Conservation (phyloP, 2,797 vertebrate species). For the Myoxocephalus aenaeus region DNA sequence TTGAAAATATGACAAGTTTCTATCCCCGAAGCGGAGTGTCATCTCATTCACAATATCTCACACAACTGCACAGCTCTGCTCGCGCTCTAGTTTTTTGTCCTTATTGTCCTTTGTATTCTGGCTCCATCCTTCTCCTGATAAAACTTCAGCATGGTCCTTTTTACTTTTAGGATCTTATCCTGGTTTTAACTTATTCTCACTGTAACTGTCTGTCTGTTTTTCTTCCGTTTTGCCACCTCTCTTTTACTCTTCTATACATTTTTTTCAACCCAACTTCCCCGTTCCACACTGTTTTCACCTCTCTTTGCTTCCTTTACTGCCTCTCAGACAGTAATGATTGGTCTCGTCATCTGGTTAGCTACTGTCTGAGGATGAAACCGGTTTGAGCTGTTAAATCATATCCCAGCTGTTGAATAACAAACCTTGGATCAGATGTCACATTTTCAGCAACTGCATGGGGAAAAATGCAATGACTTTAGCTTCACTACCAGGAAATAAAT, state of each 20-base stretch:
- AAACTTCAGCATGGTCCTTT: slow-evolving; percentile 9
- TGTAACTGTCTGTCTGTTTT: slow-evolving; percentile 16
- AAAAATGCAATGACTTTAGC: background rate
- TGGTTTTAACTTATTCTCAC: slow-evolving; percentile 24
- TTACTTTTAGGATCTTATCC: slow-evolving; percentile 21
- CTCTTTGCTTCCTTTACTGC: slow-evolving; percentile 1
- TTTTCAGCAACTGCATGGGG: slow-evolving; percentile 3
- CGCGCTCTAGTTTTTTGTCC: background rate
- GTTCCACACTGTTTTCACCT: background rate
- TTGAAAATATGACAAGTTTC: slow-evolving; percentile 1
- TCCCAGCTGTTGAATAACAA: slow-evolving; percentile 34
- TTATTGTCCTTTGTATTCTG: slow-evolving; percentile 33
- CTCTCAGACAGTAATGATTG: slow-evolving; percentile 19
- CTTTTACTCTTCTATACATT: background rate
- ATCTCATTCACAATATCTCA: slow-evolving; percentile 24
- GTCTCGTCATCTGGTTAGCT: slow-evolving; percentile 26
- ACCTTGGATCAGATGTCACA: background rate
- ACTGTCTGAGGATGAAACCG: slow-evolving; percentile 18
- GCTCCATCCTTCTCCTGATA: slow-evolving; percentile 23
- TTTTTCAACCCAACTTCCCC: slow-evolving; percentile 23
- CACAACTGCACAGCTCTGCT: slow-evolving; percentile 7
- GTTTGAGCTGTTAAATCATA: slow-evolving; percentile 42
- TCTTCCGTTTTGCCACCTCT: slow-evolving; percentile 1
- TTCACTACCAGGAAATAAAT: slow-evolving; percentile 1
- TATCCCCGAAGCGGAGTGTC: slow-evolving; percentile 14